Evolutionary conservation across 1,140 invertebrate genomes (phyloP).

Genomic region (Melitaea cinxia): DNA sequence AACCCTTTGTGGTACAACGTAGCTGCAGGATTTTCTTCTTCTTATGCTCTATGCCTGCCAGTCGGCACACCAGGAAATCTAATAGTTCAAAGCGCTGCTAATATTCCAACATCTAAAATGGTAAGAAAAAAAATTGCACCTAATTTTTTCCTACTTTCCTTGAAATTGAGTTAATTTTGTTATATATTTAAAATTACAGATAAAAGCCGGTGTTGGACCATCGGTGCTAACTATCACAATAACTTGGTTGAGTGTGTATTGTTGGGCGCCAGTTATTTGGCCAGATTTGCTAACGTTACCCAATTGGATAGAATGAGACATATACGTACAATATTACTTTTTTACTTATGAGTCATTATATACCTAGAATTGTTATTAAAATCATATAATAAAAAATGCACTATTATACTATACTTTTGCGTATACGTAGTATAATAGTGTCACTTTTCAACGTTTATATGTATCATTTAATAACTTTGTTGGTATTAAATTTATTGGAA

Average conservation of each 20-base stretch:
- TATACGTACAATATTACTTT: too few species aligned
- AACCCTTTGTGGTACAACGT: slow-evolving; percentile 94
- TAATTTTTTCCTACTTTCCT: not conserved
- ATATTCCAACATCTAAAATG: slow-evolving; percentile 41
- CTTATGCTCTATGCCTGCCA: slow-evolving; percentile 73
- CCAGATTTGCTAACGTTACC: slow-evolving; percentile 38
- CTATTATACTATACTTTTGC: too few species aligned
- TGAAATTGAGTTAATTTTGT: not conserved
- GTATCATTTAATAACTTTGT: too few species aligned
- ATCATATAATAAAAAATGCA: too few species aligned
- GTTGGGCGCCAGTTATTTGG: slow-evolving; percentile 60
- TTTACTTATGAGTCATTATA: too few species aligned
- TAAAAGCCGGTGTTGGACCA: slow-evolving; percentile 48
- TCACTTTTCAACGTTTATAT: too few species aligned
- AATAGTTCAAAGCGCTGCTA: slow-evolving; percentile 40
- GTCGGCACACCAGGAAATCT: slow-evolving; percentile 43
- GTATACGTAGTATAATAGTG: too few species aligned
- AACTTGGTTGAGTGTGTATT: slow-evolving; percentile 48
- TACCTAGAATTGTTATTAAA: too few species aligned
- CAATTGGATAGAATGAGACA: slow-evolving; percentile 16
- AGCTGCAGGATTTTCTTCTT: slow-evolving; percentile 89
- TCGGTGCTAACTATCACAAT: slow-evolving; percentile 49
- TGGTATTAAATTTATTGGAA: too few species aligned
- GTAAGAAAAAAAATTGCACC: slow-evolving; percentile 3
- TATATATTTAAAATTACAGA: slow-evolving; percentile 40